Percentiles rank a stretch among this genome's conserved stretches.
Evolutionary conservation across 2,888 invertebrate species (phyloP).

Genomic region (Lissocephala sabroskyi): DNA sequence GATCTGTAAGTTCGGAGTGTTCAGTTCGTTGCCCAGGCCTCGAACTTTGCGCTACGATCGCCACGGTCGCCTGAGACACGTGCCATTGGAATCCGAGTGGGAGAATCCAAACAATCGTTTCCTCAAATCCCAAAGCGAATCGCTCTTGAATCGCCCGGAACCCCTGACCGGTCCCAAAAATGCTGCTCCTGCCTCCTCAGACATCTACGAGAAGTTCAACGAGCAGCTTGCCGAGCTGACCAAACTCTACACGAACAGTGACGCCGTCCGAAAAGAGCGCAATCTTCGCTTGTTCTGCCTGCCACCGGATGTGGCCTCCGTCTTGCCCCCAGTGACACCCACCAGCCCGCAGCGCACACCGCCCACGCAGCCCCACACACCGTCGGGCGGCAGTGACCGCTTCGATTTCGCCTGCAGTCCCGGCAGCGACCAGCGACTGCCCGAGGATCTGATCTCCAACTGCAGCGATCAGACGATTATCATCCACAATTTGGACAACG

Average conservation of each 20-base stretch:
- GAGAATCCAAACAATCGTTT: too few species aligned
- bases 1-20: conserved; percentile 22
- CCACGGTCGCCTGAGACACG: conserved; percentile 55
- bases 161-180: too few species aligned
- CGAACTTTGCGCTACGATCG: conserved; percentile 61
- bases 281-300: too few species aligned
- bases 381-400: conserved; percentile 36
- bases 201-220: background rate
- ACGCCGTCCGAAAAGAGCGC: too few species aligned
- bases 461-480: conserved; percentile 50
- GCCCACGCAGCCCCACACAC: conserved; percentile 8
- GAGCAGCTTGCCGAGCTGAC: conserved; percentile 4
- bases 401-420: conserved; percentile 10
- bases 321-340: conserved; percentile 19
- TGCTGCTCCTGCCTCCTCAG: too few species aligned
- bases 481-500: conserved; percentile 42
- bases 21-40: conserved; percentile 7
- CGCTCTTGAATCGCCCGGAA: conserved; percentile 31
- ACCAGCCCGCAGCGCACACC: conserved; percentile 18
- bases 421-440: conserved; percentile 14
- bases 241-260: background rate
- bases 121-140: conserved; percentile 31
- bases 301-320: conserved; percentile 9
- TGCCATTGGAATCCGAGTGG: conserved; percentile 10
- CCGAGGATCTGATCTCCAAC: conserved; percentile 45